Base-by-base conservation (phyloP, 2,888 invertebrate genomes). In the Drosophila melanosoma region DNA sequence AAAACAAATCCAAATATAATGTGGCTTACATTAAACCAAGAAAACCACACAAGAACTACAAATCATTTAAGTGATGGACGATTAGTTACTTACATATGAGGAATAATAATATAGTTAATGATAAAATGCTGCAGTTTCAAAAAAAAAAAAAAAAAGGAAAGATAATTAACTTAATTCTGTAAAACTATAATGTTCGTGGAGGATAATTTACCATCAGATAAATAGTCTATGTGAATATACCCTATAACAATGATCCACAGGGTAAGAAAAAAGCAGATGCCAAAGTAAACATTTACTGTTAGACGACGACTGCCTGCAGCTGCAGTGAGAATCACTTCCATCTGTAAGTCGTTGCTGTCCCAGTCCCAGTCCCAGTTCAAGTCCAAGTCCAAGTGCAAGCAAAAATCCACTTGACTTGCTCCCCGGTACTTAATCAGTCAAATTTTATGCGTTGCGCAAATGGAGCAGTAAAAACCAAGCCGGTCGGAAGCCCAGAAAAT, bases 381-480 rank as follows among this genome's bases (percentile, higher is more conserved):
- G 49, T 20, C 52, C 6, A 23, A 60, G 52, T 26, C 42, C 40
- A 52, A 45, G 36, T 45, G 49, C 53, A 40, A 56, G 40, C 48
- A 49, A 69, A 64, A 64, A 45, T 56, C 71, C 57, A 64, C 69
- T 76, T 80, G 76, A 71, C 87, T 72, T 63, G 63, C 73, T 72
- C 54, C 58, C 56, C 75, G 58, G 65, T 80, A 88, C 89, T 87
- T 88, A 87, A 90, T 87, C 89, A 87, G 87, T 83, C 76, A 86
- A 86, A 88, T 82, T 83, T 72, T 69, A 74, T 78, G 75, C 74
- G 65, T 56, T 36, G 51, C 62, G 60, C 65, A 59, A 80, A 71
- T 76, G 54, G 49, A 71, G 63, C 56, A 59, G 42, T 58, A 33
- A 57, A 60, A 58, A 49, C 45, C 2, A 45, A 38, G 35, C 5